Percentiles rank a stretch among this genome's conserved stretches.
Evolutionary conservation across 2,888 invertebrate species (phyloP).

Genomic region (Polydesmus complanatus): DNA sequence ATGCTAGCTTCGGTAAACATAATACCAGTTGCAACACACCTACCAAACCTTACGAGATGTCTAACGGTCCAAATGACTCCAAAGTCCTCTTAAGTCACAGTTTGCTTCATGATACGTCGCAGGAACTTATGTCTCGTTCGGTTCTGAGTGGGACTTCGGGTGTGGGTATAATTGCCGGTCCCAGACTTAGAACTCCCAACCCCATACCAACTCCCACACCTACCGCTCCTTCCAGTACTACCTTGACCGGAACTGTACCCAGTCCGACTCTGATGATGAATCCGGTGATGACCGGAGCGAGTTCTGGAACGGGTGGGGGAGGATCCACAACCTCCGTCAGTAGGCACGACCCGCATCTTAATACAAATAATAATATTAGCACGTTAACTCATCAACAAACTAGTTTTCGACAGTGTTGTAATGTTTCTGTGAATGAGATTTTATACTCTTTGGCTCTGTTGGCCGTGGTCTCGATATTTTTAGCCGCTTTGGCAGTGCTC

Average conservation of each 20-base stretch:
- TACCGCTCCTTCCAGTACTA: not conserved
- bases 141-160: not conserved
- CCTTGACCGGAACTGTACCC: not conserved
- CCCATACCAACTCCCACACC: constrained; percentile 1
- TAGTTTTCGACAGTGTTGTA: not conserved
- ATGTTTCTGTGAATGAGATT: constrained; percentile 48
- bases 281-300: not conserved
- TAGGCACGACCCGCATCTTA: not conserved
- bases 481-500: constrained; percentile 68
- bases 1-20: not conserved
- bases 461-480: constrained; percentile 67
- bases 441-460: constrained; percentile 70
- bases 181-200: constrained; percentile 3
- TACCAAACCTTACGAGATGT: not conserved
- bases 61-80: not conserved
- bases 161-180: too few relatives aligned
- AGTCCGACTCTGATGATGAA: not conserved
- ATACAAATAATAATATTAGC: not conserved
- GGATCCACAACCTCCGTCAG: not conserved
- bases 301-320: not conserved
- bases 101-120: not conserved
- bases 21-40: not conserved
- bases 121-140: constrained; percentile 2
- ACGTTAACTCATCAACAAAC: not conserved
- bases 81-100: not conserved